phyloP scores from a whole-genome alignment of 2,113 vertebrate genomes.

The Solea solea region DNA sequence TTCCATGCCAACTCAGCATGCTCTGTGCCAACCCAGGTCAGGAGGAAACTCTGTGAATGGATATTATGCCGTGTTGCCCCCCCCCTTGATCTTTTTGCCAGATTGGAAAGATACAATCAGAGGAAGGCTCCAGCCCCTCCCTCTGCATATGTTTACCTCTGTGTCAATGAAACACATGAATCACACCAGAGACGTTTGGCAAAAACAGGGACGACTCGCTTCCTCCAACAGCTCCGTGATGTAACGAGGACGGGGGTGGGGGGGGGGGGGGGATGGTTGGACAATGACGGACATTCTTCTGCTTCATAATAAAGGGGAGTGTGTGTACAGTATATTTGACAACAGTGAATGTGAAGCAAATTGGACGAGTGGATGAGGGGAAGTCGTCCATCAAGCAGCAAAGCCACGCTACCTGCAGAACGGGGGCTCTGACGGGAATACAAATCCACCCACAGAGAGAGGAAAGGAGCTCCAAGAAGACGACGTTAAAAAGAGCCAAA shows the following conservation, averaged over 20 bases:
- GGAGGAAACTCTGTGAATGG: constrained; percentile 63
- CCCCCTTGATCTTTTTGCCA: constrained; percentile 20
- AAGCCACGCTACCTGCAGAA: constrained; percentile 22
- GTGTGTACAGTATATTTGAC: constrained; percentile 16
- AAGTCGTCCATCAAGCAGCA: constrained; percentile 15
- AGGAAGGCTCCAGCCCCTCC: constrained; percentile 39
- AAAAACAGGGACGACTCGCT: constrained; percentile 36
- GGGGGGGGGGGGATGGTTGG: background rate
- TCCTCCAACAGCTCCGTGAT: constrained; percentile 45
- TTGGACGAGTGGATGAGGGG: background rate
- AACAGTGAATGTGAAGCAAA: background rate
- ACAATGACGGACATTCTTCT: constrained; percentile 58
- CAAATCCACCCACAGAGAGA: constrained; percentile 20
- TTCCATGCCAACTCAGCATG: constrained; percentile 45
- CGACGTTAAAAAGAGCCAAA: constrained; percentile 49
- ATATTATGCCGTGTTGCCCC: constrained; percentile 53
- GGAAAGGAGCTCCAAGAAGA: constrained; percentile 11
- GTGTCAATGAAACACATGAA: constrained; percentile 55
- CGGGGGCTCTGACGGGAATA: constrained; percentile 29
- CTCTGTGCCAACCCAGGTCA: constrained; percentile 19
- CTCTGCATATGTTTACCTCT: constrained; percentile 48
- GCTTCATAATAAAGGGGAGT: constrained; percentile 31
- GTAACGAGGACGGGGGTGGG: constrained; percentile 17
- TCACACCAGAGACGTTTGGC: constrained; percentile 24
- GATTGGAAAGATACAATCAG: constrained; percentile 55